Conservation (phyloP, 2,113 vertebrate genomes). For the Dasyornis broadbenti region DNA sequence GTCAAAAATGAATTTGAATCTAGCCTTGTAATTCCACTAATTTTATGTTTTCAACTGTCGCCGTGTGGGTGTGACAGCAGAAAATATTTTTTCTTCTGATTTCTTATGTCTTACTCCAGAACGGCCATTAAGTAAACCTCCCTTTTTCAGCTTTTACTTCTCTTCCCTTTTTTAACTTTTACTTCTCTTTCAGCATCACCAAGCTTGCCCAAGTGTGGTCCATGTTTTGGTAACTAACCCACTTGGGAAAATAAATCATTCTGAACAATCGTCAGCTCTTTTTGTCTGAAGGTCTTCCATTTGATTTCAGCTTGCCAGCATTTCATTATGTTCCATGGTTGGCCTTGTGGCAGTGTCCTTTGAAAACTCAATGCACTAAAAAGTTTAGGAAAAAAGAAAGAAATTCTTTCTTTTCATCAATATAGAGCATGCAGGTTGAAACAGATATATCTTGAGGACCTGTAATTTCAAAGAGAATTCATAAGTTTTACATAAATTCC, state of each 20-base stretch:
- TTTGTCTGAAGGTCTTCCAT: not conserved
- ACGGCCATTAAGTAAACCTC: not conserved
- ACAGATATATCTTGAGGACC: not conserved
- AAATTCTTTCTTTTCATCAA: not conserved
- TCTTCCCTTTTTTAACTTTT: not conserved
- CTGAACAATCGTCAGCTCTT: not conserved
- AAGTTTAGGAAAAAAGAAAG: not conserved
- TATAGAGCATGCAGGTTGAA: not conserved
- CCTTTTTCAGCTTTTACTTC: not conserved
- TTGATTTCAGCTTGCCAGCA: not conserved
- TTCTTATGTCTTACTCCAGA: not conserved
- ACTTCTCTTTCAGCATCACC: not conserved
- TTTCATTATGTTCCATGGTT: not conserved
- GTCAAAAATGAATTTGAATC: not conserved
- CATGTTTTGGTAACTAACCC: not conserved
- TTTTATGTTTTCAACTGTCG: not conserved
- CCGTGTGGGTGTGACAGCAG: not conserved
- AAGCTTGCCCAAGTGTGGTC: not conserved
- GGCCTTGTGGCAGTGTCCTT: not conserved
- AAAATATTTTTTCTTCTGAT: not conserved
- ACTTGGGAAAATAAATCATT: not conserved
- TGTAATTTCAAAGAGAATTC: slow-evolving; percentile 29
- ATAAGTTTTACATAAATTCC: slow-evolving; percentile 42
- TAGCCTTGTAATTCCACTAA: not conserved
- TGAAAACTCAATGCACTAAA: not conserved